Evolutionary conservation across 2,888 invertebrate genomes (phyloP).

Genomic region (Idaea aversata): DNA sequence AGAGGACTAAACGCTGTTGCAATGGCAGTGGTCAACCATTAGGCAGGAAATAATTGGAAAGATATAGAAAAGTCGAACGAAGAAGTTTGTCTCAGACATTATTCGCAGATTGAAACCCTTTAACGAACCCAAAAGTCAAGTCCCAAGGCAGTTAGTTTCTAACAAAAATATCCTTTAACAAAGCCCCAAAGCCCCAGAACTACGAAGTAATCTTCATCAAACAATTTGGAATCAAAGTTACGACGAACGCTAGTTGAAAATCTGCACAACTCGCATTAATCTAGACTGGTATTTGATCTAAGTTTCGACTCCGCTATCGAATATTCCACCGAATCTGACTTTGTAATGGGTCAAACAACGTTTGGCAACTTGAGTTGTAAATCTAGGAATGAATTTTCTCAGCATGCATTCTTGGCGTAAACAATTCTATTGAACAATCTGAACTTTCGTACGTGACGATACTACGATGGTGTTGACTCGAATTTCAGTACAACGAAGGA

Average conservation of each 20-base stretch:
- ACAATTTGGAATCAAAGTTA: not conserved
- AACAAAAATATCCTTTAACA: not conserved
- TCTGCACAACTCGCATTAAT: not conserved
- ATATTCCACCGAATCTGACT: not conserved
- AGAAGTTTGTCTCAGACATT: not conserved
- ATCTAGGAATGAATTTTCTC: not conserved
- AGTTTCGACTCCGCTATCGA: not conserved
- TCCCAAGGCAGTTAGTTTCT: not conserved
- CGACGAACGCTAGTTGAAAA: not conserved
- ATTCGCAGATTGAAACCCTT: not conserved
- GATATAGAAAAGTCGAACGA: too few species aligned
- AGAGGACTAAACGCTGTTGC: too few species aligned
- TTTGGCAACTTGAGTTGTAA: not conserved
- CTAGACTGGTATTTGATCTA: not conserved
- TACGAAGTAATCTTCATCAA: not conserved
- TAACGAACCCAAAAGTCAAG: not conserved
- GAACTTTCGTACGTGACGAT: too few species aligned
- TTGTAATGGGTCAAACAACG: not conserved
- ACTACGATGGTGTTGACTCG: too few species aligned
- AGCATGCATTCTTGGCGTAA: not conserved
- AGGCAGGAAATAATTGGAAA: too few species aligned
- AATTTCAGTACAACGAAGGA: too few species aligned
- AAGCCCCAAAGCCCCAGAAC: not conserved
- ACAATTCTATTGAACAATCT: not conserved
- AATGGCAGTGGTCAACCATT: too few species aligned